Evolutionary conservation across 53 echinoderm and acorn worm genomes (phyloP), one percentile per base, ranked within the genome.

Genomic region (Crossaster papposus): DNA sequence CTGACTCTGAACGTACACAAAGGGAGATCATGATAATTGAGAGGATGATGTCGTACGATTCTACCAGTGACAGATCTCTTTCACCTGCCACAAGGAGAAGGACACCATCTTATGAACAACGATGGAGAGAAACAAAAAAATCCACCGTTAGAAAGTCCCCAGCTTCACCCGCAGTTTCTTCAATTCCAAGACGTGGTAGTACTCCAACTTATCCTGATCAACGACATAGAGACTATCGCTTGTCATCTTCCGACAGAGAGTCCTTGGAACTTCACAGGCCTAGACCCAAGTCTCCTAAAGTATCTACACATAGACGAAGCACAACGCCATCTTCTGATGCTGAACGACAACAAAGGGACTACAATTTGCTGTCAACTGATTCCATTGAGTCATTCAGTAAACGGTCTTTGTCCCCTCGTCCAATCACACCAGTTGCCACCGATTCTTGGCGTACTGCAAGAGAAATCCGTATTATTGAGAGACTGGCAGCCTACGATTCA

Each of bases 171-270:
- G 33, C 85, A 29, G 54, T 73, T 14, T 53, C 53, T 33, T 33
- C 70, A 14, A 28, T 31, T 71, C 84, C 30, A 33, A 36, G 87
- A 31, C 76, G 87, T 44, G 72, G 73, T 22, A 53, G 51, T 14
- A 87, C 87, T 31, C 87, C 87, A 36, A 76, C 87, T 1, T 77
- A 55, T n/a, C 50, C 32, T 62, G 87, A 87, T 1, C 5, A 36
- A 26, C 33, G 36, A 1, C 77, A 24, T 54, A 58, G 87, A 77
- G 87, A 87, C 13, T 77, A 87, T 28, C 77, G 63, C 73, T 36
- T 87, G 62, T 87, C 87, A 77, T 87, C 84, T n/a, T 84, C 77
- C 14, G 87, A 87, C 38, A 75, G 76, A 62, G 87, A 87, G 63
- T 77, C 87, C 15, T 58, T 76, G 62, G 87, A 77, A 15, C 14